These are phyloP conservation scores for Trigoniulus corallinus DNA, from an alignment of 1,140 invertebrate genomes.

Conservation along the genomic window DNA sequence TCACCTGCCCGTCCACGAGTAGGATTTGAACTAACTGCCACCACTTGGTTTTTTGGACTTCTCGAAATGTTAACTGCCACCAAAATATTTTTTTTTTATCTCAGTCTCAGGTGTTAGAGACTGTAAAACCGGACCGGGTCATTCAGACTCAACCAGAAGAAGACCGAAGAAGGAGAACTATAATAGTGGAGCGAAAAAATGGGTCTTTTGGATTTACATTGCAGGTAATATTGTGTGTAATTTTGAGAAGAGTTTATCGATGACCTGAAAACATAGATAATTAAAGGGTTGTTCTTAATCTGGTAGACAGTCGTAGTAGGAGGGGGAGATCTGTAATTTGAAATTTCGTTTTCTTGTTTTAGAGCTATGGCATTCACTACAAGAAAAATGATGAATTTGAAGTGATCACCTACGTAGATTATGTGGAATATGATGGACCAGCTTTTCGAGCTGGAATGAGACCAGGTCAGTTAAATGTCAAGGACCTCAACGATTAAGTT, in stretches of 20 bases:
- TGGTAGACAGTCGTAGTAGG: no score
- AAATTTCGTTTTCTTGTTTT: constrained; percentile 14
- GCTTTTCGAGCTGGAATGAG: constrained; percentile 80
- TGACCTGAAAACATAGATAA: background rate
- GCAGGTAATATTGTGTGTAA: no score
- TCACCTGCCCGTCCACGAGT: no score
- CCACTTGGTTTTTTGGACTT: no score
- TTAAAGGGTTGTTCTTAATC: background rate
- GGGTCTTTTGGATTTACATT: constrained; percentile 86
- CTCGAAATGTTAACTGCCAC: no score
- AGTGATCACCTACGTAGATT: constrained; percentile 90
- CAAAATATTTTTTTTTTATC: no score
- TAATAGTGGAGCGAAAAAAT: constrained; percentile 68
- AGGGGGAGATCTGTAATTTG: no score
- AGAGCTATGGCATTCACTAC: constrained; percentile 91
- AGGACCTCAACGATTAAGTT: no score
- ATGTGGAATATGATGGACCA: constrained; percentile 79
- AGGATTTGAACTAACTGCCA: no score
- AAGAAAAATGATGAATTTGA: constrained; percentile 77
- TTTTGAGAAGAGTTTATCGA: no score
- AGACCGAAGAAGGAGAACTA: constrained; percentile 68
- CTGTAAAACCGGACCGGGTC: constrained; percentile 60
- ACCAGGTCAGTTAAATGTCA: constrained; percentile 38
- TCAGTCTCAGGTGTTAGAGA: constrained; percentile 48
- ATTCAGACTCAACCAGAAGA: constrained; percentile 58